Conservation (phyloP, 2,888 invertebrate species). For the Julus scanicus region DNA sequence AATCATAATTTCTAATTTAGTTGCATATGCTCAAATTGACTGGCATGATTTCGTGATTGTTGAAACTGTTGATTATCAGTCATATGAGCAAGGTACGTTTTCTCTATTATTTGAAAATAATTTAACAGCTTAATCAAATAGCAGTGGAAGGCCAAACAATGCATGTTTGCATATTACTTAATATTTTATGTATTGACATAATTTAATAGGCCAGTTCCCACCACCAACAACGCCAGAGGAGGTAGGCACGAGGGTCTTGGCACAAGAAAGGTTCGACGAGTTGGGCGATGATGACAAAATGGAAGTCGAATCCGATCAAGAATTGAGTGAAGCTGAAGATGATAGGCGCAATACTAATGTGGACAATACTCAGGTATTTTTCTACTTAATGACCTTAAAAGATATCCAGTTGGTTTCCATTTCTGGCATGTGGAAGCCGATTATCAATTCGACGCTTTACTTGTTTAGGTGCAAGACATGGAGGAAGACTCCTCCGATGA, state of each 20-base stretch:
- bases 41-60: conserved; percentile 99
- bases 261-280: conserved; percentile 73
- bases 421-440: too few species aligned
- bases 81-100: conserved; percentile 84
- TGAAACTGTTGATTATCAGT: conserved; percentile 98
- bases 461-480: conserved; percentile 84
- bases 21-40: conserved; percentile 93
- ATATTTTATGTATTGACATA: conserved; percentile 49
- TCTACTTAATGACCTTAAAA: conserved; percentile 47
- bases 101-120: too few species aligned
- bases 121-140: too few species aligned
- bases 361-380: conserved; percentile 66
- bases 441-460: not conserved
- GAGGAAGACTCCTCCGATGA: conserved; percentile 86
- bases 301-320: conserved; percentile 58
- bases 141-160: too few species aligned
- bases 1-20: conserved; percentile 60
- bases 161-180: not conserved
- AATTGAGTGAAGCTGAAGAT: conserved; percentile 81
- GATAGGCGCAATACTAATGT: conserved; percentile 64
- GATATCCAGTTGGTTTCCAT: conserved; percentile 37
- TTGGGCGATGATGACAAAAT: conserved; percentile 59
- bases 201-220: conserved; percentile 78
- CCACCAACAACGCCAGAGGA: conserved; percentile 97
- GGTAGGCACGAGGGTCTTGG: conserved; percentile 92